Conservation (phyloP, 2,113 vertebrate genomes). For the Megaleporinus macrocephalus region DNA sequence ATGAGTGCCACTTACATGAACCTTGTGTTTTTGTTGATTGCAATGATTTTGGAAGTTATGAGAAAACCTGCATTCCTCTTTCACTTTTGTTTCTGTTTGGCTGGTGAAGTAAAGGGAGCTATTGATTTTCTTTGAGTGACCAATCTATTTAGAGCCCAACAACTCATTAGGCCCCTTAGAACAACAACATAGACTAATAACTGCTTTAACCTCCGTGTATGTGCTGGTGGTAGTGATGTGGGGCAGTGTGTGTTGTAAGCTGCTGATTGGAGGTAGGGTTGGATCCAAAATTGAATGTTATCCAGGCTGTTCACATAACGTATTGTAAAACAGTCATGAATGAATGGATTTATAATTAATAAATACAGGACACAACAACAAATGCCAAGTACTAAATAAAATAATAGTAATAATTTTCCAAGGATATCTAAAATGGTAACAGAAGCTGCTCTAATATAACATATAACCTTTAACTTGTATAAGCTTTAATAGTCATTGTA, state of each 20-base stretch:
- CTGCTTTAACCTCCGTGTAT: conserved; percentile 33
- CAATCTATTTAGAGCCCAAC: conserved; percentile 51
- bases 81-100: conserved; percentile 3
- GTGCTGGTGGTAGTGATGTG: neutral
- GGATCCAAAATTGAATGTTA: neutral
- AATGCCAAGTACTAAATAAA: no score
- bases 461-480: no score
- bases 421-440: no score
- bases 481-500: no score
- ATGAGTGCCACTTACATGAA: conserved; percentile 23
- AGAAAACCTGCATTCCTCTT: conserved; percentile 11
- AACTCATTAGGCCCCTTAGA: conserved; percentile 49
- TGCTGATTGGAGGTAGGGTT: neutral
- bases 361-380: no score
- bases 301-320: neutral
- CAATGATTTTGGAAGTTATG: conserved; percentile 25
- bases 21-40: conserved; percentile 16
- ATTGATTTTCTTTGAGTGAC: conserved; percentile 57
- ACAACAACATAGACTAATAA: conserved; percentile 50
- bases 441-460: no score
- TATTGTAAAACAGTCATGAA: no score
- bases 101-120: conserved; percentile 18
- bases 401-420: no score
- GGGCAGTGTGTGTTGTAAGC: neutral
- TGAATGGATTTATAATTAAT: no score